phyloP scores from a whole-genome alignment of 1,140 invertebrate species.

The Caenorhabditis brenneri region DNA sequence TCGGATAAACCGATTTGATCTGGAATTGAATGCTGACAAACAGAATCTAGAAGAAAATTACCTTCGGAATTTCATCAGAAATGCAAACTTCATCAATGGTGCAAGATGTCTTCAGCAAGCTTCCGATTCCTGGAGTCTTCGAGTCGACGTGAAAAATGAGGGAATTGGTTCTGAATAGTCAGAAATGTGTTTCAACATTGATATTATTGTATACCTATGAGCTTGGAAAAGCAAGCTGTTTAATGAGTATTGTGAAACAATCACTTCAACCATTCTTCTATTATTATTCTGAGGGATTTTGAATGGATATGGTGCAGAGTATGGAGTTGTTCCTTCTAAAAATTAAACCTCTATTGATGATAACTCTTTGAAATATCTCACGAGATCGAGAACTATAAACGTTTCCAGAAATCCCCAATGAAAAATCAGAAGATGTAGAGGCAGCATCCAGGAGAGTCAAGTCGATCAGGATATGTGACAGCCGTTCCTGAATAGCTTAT shows the following conservation, averaged over 20 bases:
- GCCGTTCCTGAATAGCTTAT: constrained; percentile 20
- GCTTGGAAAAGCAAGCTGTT: constrained; percentile 56
- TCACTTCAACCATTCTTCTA: constrained; percentile 48
- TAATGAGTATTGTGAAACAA: constrained; percentile 53
- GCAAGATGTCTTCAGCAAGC: constrained; percentile 51
- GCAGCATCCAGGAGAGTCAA: constrained; percentile 49
- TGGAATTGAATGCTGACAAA: neutral
- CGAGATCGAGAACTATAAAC: constrained; percentile 49
- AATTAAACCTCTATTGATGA: neutral
- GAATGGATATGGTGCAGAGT: constrained; percentile 46
- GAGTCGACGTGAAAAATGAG: constrained; percentile 54
- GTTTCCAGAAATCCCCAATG: constrained; percentile 54
- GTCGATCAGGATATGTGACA: constrained; percentile 45
- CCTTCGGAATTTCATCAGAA: constrained; percentile 55
- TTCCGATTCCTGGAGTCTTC: constrained; percentile 51
- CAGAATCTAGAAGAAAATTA: neutral
- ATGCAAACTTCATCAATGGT: constrained; percentile 56
- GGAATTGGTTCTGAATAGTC: constrained; percentile 50
- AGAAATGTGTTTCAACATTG: neutral
- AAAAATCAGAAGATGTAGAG: constrained; percentile 51
- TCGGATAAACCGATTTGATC: constrained; percentile 49
- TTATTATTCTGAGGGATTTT: constrained; percentile 49
- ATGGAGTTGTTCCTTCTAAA: constrained; percentile 48
- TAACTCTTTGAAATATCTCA: neutral
- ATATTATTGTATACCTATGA: constrained; percentile 34